Evolutionary conservation across 2,113 vertebrate species (phyloP).

Genomic region (Cyanocitta stelleri): DNA sequence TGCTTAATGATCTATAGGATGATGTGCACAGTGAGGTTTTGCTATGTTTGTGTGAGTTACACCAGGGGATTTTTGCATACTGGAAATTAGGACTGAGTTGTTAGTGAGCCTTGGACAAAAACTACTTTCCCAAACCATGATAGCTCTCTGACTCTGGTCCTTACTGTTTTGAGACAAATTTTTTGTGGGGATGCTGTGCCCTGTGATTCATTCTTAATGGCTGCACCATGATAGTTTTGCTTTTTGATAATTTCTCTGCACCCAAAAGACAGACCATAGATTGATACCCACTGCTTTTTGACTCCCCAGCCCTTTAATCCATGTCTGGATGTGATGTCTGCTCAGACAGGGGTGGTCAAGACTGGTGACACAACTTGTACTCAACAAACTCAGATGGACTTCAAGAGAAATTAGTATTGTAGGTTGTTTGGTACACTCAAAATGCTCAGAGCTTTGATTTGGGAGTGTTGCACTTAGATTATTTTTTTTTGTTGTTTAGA

Average conservation of each 20-base stretch:
- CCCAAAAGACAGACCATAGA: neutral
- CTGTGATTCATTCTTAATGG: neutral
- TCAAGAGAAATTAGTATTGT: neutral
- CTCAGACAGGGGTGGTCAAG: neutral
- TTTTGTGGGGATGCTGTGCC: neutral
- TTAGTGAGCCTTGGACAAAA: neutral
- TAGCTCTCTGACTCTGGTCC: neutral
- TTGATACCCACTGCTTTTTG: neutral
- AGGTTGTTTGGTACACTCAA: neutral
- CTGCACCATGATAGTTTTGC: neutral
- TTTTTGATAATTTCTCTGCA: neutral
- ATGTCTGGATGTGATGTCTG: neutral
- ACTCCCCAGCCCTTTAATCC: neutral
- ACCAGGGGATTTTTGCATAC: neutral
- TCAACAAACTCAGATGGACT: neutral
- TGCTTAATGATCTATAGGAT: neutral
- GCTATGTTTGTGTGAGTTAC: neutral
- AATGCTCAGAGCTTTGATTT: neutral
- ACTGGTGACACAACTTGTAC: neutral
- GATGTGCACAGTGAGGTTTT: neutral
- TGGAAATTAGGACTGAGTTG: neutral
- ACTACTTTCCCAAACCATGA: neutral
- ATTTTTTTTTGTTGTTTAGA: neutral
- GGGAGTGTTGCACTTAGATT: neutral
- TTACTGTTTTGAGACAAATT: neutral